Conservation (phyloP, 1,140 invertebrate genomes). For the Aplysia californica region DNA sequence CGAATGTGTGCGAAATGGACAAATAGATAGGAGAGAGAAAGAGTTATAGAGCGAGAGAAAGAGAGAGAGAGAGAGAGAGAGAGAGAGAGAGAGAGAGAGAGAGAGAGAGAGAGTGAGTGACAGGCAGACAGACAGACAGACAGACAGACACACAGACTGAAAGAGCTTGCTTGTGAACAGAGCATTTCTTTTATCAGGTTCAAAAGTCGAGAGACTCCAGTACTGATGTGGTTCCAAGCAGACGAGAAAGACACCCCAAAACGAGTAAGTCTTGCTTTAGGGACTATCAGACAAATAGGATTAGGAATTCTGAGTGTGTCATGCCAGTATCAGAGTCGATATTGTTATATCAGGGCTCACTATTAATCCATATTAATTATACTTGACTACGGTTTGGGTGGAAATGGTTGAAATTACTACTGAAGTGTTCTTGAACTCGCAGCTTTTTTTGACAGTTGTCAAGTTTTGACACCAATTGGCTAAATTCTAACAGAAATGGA, state of each 20-base stretch:
- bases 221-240: background rate
- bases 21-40: background rate
- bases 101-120: conserved; percentile 6
- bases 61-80: background rate
- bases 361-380: too few relatives aligned
- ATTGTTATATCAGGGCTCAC: too few relatives aligned
- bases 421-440: too few relatives aligned
- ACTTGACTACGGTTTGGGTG: too few relatives aligned
- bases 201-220: background rate
- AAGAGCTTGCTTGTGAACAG: background rate
- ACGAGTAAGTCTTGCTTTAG: background rate
- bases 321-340: too few relatives aligned
- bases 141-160: background rate
- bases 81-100: conserved; percentile 10
- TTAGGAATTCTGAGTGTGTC: too few relatives aligned
- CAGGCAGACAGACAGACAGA: background rate
- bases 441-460: too few relatives aligned
- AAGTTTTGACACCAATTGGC: too few relatives aligned
- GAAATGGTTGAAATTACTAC: too few relatives aligned
- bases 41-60: background rate
- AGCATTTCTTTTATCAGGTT: conserved; percentile 9
- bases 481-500: too few relatives aligned
- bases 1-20: background rate
- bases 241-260: conserved; percentile 18
- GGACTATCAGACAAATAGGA: too few relatives aligned